Base-by-base conservation (phyloP, 2,888 invertebrate genomes). In the Drosophila paramelanica region DNA sequence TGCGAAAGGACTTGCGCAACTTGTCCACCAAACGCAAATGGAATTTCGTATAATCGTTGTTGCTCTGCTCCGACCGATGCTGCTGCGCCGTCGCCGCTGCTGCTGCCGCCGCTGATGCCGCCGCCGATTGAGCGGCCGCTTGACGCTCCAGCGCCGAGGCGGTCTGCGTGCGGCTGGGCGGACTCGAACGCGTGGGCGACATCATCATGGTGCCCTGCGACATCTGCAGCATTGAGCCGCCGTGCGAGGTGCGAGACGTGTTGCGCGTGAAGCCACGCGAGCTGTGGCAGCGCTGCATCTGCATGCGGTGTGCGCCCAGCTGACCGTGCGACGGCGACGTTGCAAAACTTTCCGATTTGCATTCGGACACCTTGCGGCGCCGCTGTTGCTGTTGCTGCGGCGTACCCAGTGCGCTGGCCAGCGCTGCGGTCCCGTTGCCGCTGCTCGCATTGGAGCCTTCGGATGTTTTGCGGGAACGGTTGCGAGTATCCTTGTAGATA, bases 401-500 rank as follows among this genome's bases (percentile, higher is more conserved):
- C 51, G 95, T 94, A 93, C 84, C 94, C 53, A 90, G 51, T 17
- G 90, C 89, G 47, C 95, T 95, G 33, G 95, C 95, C 70, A 94
- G 93, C 91, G 95, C 94, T 14, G 74, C 59, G 13, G 76, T 73
- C 6, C 64, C 72, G 53, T 60, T 65, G 72, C 95, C 94, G 69
- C 95, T 91, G 94, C 88, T 87, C 38, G 81, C 79, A 61, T 84
- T 92, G 4, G 96, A 95, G 84, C 95, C 95, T 93, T 97, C 97
- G 8, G 96, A 96, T 45, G 95, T 94, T 77, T 96, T 94, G 81
- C 97, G 94, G 64, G 95, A 95, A 53, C 97, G 94, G 60, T 95
- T 94, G 52, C 97, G 95, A 92, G 90, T 86, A 77, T 96, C 95
- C 93, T 97, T 96, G 94, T 97, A 97, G 90, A 97, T 97, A 92